Base-by-base conservation (phyloP, 2,888 invertebrate genomes). In the Branchinecta sandiegonensis region DNA sequence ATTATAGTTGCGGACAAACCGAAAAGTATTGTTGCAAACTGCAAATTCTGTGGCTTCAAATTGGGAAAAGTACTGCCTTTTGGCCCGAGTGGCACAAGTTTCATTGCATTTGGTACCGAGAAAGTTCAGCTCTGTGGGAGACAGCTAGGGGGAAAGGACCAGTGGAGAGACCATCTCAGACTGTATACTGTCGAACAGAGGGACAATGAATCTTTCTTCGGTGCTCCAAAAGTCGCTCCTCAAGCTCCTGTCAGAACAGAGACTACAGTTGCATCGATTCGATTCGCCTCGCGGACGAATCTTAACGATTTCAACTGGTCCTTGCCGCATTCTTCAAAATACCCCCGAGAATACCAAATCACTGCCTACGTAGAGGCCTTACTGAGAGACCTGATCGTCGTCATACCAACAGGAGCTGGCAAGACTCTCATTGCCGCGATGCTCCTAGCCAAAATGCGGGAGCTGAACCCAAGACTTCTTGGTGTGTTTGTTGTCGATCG, bases 321-420 rank as follows among this genome's bases (percentile, higher is more conserved):
- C 6, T 12, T 13, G 13, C 46, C 14, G 2, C 46, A 13, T 12
- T 66, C 66, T 13, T 17, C 37, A 8, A 66, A 66, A 66, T 12
- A n/a, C 10, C 46, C 66, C 14, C 37, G 66, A n/a, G 46, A 46
- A 6, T 66, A 66, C 47, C 66, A 66, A 66, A 47, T 66, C 12
- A 13, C 11, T 17, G 37, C 46, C 47, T 66, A 46, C 11, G 66
- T 66, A 1, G 66, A 66, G n/a, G 37, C 66, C 48, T n/a, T 66
- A 13, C 66, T 46, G 47, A 12, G 66, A 9, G 66, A 66, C 47
- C 46, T 66, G 12, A 14, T 66, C 11, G 66, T 66, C 47, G 66
- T 66, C 13, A 66, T 66, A n/a, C 66, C 66, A n/a, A 66, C 66
- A n/a, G 66, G 66, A n/a, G 23, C 66, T 46, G 66, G 66, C 7